Evolutionary conservation across 2,113 vertebrate species (phyloP), one percentile per base, ranked within the genome.

Genomic region (Esox niger): DNA sequence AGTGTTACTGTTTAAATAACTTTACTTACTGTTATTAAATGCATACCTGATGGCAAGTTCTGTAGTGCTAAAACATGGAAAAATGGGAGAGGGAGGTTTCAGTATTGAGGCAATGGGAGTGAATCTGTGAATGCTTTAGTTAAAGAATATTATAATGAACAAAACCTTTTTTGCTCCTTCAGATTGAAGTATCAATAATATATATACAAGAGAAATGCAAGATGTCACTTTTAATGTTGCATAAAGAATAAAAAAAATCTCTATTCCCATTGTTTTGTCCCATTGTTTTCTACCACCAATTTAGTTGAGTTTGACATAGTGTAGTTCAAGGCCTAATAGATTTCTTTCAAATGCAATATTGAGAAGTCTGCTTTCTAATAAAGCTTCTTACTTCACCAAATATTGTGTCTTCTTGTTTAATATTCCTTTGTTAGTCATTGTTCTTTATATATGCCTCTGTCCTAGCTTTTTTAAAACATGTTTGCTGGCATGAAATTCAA

Each of bases 301-400:
- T 86, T 69, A 81, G 63, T 86, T 73, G 65, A 35, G 49, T 61
- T 62, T 71, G 62, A 79, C 58, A 71, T 74, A 88, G 78, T 85
- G 82, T 88, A 84, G 81, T 88, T 79, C 61, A 79, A 46, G 77
- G 58, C 84, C 57, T 84, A 85, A 77, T 77, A 82, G 75, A 84
- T 90, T 90, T 84, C 74, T 90, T 90, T 88, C 82, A 88, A 76
- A 90, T 90, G 90, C 88, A 90, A 90, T 89, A 89, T 85, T 84
- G 81, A 90, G 88, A 85, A 88, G 79, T 84, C 76, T 88, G 89
- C 90, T 91, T 90, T 91, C 80, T 91, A 91, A 91, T 91, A 91
- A 92, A 92, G 88, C 67, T 87, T 81, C 72, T 88, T 82, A 88
- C 88, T 90, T 90, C 89, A 91, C 81, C 82, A 83, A 71, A 70